phyloP scores from a whole-genome alignment of 2,888 invertebrate genomes.

The Tachystola acroxantha region DNA sequence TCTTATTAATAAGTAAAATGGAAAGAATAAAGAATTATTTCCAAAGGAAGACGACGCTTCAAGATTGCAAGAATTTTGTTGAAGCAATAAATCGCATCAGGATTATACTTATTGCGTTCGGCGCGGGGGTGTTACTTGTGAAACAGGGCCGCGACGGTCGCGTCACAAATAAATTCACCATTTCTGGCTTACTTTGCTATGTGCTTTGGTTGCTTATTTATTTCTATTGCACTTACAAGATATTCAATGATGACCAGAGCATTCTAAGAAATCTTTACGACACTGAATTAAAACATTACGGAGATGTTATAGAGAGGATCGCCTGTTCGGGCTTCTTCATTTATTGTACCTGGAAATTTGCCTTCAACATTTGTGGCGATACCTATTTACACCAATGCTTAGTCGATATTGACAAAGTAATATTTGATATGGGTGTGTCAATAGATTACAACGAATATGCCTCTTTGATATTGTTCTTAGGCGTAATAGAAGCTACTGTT shows the following conservation, averaged over 20 bases:
- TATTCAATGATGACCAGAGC: slow-evolving; percentile 38
- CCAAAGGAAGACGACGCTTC: no score
- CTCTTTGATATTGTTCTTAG: slow-evolving; percentile 20
- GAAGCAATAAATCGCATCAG: no score
- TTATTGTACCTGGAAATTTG: slow-evolving; percentile 40
- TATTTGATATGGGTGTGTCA: slow-evolving; percentile 33
- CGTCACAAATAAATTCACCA: no score
- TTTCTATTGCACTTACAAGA: slow-evolving; percentile 36
- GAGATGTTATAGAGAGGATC: slow-evolving; percentile 45
- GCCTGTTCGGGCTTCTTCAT: slow-evolving; percentile 30
- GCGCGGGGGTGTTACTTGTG: no score
- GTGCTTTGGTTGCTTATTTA: slow-evolving; percentile 31
- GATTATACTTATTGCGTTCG: no score
- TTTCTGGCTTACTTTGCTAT: slow-evolving; percentile 27
- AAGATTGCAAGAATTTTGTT: no score
- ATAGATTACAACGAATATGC: slow-evolving; percentile 33
- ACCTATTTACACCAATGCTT: slow-evolving; percentile 26
- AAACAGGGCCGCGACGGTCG: no score
- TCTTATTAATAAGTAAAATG: no score
- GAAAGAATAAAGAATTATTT: no score
- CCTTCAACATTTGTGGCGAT: slow-evolving; percentile 33
- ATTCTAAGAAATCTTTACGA: slow-evolving; percentile 45
- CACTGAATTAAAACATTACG: slow-evolving; percentile 49
- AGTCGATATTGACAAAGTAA: slow-evolving; percentile 35
- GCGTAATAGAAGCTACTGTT: slow-evolving; percentile 26